These are phyloP conservation scores for Channa maculata DNA, from an alignment of 2,113 vertebrate genomes.

Conservation along the genomic window DNA sequence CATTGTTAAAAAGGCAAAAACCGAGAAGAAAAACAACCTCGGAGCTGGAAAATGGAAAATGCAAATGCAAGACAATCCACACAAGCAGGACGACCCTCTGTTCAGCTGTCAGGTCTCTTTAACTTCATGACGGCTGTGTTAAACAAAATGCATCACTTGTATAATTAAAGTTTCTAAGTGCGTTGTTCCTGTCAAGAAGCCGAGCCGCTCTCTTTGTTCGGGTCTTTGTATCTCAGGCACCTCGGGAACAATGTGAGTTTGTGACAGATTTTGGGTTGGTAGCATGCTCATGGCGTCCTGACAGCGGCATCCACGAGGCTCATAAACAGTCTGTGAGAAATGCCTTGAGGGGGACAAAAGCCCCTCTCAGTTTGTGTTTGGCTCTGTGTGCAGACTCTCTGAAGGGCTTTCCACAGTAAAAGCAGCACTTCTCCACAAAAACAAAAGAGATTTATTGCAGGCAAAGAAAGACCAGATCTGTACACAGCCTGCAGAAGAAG, in stretches of 20 bases:
- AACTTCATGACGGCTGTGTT: conserved; percentile 15
- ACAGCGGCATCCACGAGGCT: conserved; percentile 25
- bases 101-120: conserved; percentile 9
- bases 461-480: not conserved
- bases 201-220: not conserved
- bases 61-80: conserved; percentile 20
- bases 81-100: not conserved
- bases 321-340: conserved; percentile 49
- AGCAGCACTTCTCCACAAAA: conserved; percentile 36
- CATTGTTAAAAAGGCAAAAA: conserved; percentile 7
- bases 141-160: not conserved
- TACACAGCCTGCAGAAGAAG: not conserved
- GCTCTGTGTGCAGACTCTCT: conserved; percentile 1
- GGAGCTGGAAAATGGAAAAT: conserved; percentile 38
- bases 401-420: conserved; percentile 27
- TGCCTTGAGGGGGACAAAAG: conserved; percentile 42
- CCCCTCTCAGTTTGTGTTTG: conserved; percentile 26
- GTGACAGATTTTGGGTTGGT: not conserved
- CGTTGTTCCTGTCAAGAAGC: not conserved
- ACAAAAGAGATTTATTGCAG: conserved; percentile 25
- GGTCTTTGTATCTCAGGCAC: not conserved
- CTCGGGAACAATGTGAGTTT: conserved; percentile 1
- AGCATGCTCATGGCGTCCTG: not conserved
- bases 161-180: not conserved
- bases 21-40: conserved; percentile 8